These are phyloP conservation scores for Protonibea diacanthus DNA, from an alignment of 2,797 vertebrate species.

Conservation along the genomic window DNA sequence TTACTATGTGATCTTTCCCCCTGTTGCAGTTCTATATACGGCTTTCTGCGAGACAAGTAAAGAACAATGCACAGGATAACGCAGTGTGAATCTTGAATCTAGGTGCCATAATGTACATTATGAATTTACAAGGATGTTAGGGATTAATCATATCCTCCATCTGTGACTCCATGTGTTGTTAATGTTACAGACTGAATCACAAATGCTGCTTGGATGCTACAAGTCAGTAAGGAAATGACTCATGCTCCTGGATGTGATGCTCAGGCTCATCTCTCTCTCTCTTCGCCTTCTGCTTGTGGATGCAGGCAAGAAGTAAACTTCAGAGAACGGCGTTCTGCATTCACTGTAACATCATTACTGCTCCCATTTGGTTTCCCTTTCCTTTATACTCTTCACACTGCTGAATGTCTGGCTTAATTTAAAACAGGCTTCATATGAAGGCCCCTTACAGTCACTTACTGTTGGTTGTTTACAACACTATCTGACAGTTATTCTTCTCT, in stretches of 20 bases:
- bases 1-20: background rate
- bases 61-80: background rate
- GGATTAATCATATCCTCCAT: constrained; percentile 43
- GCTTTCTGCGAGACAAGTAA: too few species aligned
- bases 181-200: constrained; percentile 20
- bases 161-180: constrained; percentile 44
- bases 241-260: constrained; percentile 22
- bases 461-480: constrained; percentile 33
- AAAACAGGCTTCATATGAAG: constrained; percentile 22
- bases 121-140: constrained; percentile 18
- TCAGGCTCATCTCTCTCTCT: constrained; percentile 27
- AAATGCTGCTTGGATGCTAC: constrained; percentile 30
- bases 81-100: background rate
- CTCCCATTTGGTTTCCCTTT: background rate
- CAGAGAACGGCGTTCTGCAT: background rate
- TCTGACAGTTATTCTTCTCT: constrained; percentile 31
- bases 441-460: constrained; percentile 9
- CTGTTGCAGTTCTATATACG: background rate
- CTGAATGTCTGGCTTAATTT: constrained; percentile 19
- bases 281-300: constrained; percentile 9
- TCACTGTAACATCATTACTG: constrained; percentile 15
- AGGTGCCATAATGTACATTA: background rate
- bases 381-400: background rate
- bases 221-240: constrained; percentile 42
- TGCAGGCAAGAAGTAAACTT: background rate